A percentile compares a stretch with the other conserved stretches of the same genome.
phyloP scores from a whole-genome alignment of 1,140 invertebrate genomes.

The Marisa cornuarietis region DNA sequence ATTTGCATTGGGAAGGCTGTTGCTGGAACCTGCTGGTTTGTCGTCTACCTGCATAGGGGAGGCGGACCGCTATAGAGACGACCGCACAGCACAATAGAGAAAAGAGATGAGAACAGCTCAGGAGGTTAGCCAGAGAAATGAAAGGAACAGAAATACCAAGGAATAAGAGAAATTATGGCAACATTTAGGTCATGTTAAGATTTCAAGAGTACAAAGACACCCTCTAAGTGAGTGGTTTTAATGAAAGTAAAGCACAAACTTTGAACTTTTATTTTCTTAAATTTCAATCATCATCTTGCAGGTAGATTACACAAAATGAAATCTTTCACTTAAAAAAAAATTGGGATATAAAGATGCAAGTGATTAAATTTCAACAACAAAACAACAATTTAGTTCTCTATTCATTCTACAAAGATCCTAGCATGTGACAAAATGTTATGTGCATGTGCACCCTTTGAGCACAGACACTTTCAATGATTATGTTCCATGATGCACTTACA shows the following conservation, averaged over 20 bases:
- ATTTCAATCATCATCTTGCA: no score
- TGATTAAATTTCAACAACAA: no score
- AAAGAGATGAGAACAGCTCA: slow-evolving; percentile 6
- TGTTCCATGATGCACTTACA: slow-evolving; percentile 4
- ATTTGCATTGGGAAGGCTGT: neutral
- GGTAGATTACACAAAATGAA: no score
- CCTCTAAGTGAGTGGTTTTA: neutral
- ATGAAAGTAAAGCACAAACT: no score
- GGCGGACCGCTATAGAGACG: slow-evolving; percentile 17
- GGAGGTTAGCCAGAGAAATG: neutral
- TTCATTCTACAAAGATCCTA: no score
- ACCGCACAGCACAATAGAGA: slow-evolving; percentile 10
- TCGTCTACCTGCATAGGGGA: slow-evolving; percentile 30
- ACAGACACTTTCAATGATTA: slow-evolving; percentile 2
- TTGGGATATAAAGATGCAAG: no score
- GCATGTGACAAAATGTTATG: neutral
- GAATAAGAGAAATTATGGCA: neutral
- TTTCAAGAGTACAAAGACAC: neutral
- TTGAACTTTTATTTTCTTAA: no score
- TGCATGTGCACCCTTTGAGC: neutral
- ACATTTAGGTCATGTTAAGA: neutral
- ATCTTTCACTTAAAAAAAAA: no score
- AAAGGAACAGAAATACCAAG: neutral
- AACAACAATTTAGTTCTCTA: neutral
- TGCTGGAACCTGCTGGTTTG: slow-evolving; percentile 6